Base-by-base conservation (phyloP, 2,113 vertebrate species). In the Rissa tridactyla region DNA sequence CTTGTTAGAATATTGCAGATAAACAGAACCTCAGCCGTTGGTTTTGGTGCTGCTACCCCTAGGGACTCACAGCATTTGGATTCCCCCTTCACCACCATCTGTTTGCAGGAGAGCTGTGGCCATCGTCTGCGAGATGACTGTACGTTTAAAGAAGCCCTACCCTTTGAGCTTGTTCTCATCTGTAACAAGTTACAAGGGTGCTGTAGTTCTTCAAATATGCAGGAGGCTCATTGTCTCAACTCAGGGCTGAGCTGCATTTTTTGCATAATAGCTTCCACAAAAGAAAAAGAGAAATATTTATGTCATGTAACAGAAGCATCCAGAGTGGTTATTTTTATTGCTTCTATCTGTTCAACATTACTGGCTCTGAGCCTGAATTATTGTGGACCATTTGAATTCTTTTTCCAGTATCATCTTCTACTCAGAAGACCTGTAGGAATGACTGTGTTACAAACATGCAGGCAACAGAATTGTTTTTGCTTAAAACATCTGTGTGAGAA, bases 271-370 rank as follows among this genome's bases (percentile, higher is more conserved):
- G 36, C 47, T 93, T 92, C 88, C 86, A 71, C 88, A 90, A 76
- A 90, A 90, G 89, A 47, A 82, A 88, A 95, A 92, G 79, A 92
- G 62, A 94, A 95, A 89, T 88, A 82, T 88, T 66, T 94, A 62
- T 88, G 70, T 40, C 20, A 3, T 84, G 60, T 81, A 52, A 60
- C 81, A 95, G 86, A 64, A 87, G 73, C 77, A 89, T 95, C 73
- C 69, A 88, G 32, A 86, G 66, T 88, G 42, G 49, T 86, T 84
- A n/a, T 77, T 88, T 97, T 96, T 89, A 91, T 81, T 96, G 55
- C 57, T 62, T 94, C 14, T 86, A 49, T 79, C 91, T 89, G 70
- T 83, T 94, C 62, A 91, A 49, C 22, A 47, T 85, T 89, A 64
- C 46, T 88, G 70, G 66, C 71, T 57, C 51, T 44, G 46, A 66